Percentiles rank a stretch among this genome's conserved stretches.
These are phyloP conservation scores for Plemyria rubiginata DNA, from an alignment of 2,888 invertebrate genomes.

Conservation along the genomic window DNA sequence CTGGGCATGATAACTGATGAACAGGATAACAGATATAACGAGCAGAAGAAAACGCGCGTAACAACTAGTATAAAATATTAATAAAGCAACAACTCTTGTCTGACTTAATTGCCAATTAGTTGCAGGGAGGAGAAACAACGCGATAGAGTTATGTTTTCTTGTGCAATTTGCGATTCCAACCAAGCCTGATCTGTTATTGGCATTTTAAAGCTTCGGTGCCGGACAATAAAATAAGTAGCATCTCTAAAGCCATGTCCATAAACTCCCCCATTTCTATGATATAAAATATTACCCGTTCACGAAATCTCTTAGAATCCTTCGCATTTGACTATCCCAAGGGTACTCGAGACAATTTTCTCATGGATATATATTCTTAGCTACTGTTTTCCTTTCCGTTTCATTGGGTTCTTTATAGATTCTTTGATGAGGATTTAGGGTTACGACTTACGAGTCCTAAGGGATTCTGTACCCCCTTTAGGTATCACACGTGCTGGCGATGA, in stretches of 20 bases:
- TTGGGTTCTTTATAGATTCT: conserved; percentile 33
- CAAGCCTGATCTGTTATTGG: conserved; percentile 17
- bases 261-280: conserved; percentile 1
- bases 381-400: conserved; percentile 30
- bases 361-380: conserved; percentile 30
- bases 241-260: not conserved
- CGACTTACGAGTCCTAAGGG: conserved; percentile 23
- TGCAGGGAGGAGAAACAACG: conserved; percentile 17
- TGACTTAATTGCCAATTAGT: conserved; percentile 40
- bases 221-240: not conserved
- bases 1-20: not conserved
- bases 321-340: conserved; percentile 23
- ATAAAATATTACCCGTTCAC: conserved; percentile 17
- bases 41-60: not conserved
- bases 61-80: conserved; percentile 26
- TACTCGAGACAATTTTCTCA: conserved; percentile 23
- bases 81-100: conserved; percentile 30
- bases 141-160: conserved; percentile 21
- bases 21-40: not conserved
- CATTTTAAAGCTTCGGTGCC: not conserved
- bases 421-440: conserved; percentile 36
- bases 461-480: conserved; percentile 10
- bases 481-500: not conserved
- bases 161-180: conserved; percentile 32
- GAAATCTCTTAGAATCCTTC: conserved; percentile 13